A percentile compares a stretch with the other conserved stretches of the same genome.
Evolutionary conservation across 2,888 invertebrate genomes (phyloP).

Genomic region (Venusia cambrica): DNA sequence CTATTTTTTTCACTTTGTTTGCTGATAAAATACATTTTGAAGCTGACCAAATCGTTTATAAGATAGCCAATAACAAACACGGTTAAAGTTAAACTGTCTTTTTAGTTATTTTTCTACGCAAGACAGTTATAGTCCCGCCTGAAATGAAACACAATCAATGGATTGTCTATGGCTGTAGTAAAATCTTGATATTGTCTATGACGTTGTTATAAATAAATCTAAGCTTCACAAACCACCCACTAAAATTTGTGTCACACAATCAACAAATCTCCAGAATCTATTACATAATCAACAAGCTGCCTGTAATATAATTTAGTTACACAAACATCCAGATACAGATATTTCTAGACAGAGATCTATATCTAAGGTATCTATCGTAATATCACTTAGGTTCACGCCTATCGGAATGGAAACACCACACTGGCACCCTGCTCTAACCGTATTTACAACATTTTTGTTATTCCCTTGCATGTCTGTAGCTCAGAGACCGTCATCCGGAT

Average conservation of each 20-base stretch:
- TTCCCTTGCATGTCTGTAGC: conserved; percentile 43
- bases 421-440: conserved; percentile 48
- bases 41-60: too few species aligned
- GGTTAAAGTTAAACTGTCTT: too few species aligned
- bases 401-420: conserved; percentile 62
- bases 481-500: conserved; percentile 11
- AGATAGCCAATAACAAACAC: too few species aligned
- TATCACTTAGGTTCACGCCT: conserved; percentile 52
- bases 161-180: too few species aligned
- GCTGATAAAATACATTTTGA: too few species aligned
- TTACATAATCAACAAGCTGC: conserved; percentile 1
- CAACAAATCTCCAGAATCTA: conserved; percentile 1
- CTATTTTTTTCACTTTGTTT: too few species aligned
- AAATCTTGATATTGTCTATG: too few species aligned
- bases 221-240: too few species aligned
- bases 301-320: conserved; percentile 2
- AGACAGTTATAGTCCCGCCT: too few species aligned
- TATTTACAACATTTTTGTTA: conserved; percentile 33
- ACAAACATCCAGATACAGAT: conserved; percentile 15
- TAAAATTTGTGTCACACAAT: conserved; percentile 3
- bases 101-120: too few species aligned
- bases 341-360: conserved; percentile 24
- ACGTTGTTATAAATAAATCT: too few species aligned
- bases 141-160: too few species aligned
- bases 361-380: conserved; percentile 38